Evolutionary conservation across 1,140 invertebrate species (phyloP).

Genomic region (Aphidius gifuensis): DNA sequence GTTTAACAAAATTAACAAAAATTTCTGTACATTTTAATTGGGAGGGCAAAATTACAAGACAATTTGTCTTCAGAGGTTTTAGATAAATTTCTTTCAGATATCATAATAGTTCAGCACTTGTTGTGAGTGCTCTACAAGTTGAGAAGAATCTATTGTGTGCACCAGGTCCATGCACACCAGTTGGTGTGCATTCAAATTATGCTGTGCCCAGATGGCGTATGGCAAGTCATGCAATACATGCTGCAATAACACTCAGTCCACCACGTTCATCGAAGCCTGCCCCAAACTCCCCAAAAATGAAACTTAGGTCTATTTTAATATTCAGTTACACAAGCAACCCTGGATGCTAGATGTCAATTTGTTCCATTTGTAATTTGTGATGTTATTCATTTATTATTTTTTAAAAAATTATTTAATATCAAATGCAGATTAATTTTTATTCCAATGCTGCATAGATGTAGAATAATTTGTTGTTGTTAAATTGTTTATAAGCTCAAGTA

Average conservation of each 20-base stretch:
- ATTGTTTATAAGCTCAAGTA: no score
- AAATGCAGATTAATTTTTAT: not conserved
- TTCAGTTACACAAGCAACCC: slow-evolving; percentile 40
- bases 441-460: no score
- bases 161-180: slow-evolving; percentile 68
- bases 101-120: slow-evolving; percentile 87
- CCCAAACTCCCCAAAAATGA: slow-evolving; percentile 86
- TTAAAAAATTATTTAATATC: slow-evolving; percentile 5
- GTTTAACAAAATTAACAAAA: no score
- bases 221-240: slow-evolving; percentile 55
- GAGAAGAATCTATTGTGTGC: slow-evolving; percentile 88
- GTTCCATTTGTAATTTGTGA: slow-evolving; percentile 25
- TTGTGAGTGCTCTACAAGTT: slow-evolving; percentile 88
- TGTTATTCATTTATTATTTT: slow-evolving; percentile 22
- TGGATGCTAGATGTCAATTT: slow-evolving; percentile 51
- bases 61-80: slow-evolving; percentile 37
- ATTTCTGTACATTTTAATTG: no score
- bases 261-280: slow-evolving; percentile 56
- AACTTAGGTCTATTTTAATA: slow-evolving; percentile 70
- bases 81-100: slow-evolving; percentile 64
- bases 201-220: slow-evolving; percentile 55
- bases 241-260: slow-evolving; percentile 54
- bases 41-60: no score
- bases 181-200: slow-evolving; percentile 51
- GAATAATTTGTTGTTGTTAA: no score